phyloP scores from a whole-genome alignment of 2,888 invertebrate genomes.

The Plagodis dolabraria region DNA sequence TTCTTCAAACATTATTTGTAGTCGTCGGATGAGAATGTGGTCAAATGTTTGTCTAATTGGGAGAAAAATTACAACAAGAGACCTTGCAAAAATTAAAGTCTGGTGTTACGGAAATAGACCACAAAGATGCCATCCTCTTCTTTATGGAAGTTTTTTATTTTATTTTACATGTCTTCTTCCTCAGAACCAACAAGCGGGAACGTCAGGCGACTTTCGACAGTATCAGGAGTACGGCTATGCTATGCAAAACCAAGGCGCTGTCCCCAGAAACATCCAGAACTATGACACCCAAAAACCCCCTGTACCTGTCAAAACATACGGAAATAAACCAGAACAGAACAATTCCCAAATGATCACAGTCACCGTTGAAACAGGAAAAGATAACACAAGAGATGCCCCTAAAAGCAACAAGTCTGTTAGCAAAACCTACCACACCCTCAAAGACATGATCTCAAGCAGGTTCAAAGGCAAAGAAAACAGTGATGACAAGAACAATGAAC shows the following conservation, averaged over 20 bases:
- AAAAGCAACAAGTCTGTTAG: constrained; percentile 88
- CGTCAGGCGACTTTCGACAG: constrained; percentile 78
- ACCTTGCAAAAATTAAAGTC: too few species aligned
- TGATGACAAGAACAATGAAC: constrained; percentile 82
- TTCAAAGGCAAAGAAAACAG: constrained; percentile 87
- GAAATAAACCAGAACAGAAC: constrained; percentile 67
- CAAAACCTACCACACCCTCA: constrained; percentile 92
- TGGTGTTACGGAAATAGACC: too few species aligned
- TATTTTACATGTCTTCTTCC: constrained; percentile 16
- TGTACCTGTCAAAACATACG: constrained; percentile 78
- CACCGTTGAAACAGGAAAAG: constrained; percentile 86
- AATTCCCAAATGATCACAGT: constrained; percentile 83
- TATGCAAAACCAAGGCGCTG: constrained; percentile 71
- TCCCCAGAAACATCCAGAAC: constrained; percentile 70
- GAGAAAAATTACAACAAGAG: too few species aligned
- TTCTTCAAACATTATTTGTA: too few species aligned
- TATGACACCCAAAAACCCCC: constrained; percentile 78
- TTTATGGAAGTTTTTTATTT: not conserved
- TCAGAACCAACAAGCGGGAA: constrained; percentile 82
- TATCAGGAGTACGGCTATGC: constrained; percentile 84
- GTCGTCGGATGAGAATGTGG: too few species aligned
- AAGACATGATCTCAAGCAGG: constrained; percentile 92
- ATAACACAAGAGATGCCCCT: constrained; percentile 82
- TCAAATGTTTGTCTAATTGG: too few species aligned
- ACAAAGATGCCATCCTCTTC: too few species aligned